Evolutionary conservation across 1,140 invertebrate genomes (phyloP), one percentile per base, ranked within the genome.

Genomic region (Asobara japonica): DNA sequence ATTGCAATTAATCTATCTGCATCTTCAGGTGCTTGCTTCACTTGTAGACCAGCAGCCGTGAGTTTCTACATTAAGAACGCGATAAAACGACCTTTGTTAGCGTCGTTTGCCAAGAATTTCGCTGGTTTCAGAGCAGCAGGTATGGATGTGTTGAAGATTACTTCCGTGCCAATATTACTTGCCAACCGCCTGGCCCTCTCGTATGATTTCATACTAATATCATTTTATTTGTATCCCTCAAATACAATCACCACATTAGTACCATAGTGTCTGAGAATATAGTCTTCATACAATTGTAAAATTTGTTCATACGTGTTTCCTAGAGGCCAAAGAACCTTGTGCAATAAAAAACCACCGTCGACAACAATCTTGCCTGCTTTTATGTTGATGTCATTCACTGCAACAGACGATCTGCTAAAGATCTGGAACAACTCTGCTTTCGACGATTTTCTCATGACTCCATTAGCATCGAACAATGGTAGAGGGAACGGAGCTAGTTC

Each of bases 391-490:
- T 16, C 31, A 38, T 0, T 16, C 7, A 74, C 30, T 30, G 36
- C 16, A 80, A 1, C 1, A 6, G 4, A 25, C 3, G 7, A n/a
- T n/a, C n/a, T n/a, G n/a, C n/a, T 25, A 74, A 84, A 82, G 41
- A 73, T 76, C 74, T 79, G 69, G 61, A 79, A 83, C 74, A 82
- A 74, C 25, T 81, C 69, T 18, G 82, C 81, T 74, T 87, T 86
- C 48, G 72, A 29, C 30, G 75, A 76, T 82, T 84, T 84, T 72
- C 81, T 75, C 84, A 88, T 83, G 2, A 75, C 25, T 75, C 79
- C 78, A 68, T 76, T 45, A 64, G 70, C 76, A 74, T 80, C 77
- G 68, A 83, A 83, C 16, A 83, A 33, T 41, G 77, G 78, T 74
- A 82, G 73, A 25, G 80, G 80, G 70, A 61, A 82, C 3, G 82